Evolutionary conservation across 2,888 invertebrate species (phyloP), one percentile per base, ranked within the genome.

Genomic region (Lapara coniferarum): DNA sequence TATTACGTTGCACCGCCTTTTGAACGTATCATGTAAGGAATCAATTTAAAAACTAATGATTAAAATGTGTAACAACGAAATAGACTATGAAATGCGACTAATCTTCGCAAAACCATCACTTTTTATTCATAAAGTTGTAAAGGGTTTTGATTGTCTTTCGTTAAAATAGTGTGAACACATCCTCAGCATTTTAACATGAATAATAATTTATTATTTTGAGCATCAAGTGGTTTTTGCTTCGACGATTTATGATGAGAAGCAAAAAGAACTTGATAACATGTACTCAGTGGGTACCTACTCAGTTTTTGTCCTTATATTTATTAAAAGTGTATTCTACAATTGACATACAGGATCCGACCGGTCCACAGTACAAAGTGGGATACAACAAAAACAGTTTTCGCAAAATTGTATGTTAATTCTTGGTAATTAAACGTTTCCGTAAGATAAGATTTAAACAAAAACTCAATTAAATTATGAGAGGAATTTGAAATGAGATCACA

Each of bases 351-450:
- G n/a, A 59, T 19, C 16, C 19, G 57, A 68, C 68, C 58, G 14
- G 68, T 68, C 52, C n/a, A 7, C 52, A 16, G 68, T 68, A 59
- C 58, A 58, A 68, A 58, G 68, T 68, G 49, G 52, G 58, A 10
- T n/a, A n/a, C 19, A 46, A 63, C 19, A 56, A 70, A 70, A 66
- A 66, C 49, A 7, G 13, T 49, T 70, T 63, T 67, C 71, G 71
- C 71, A 66, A 71, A 69, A 63, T 63, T 63, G 49, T 63, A 63
- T 66, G n/a, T 52, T 63, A 66, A 67, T 67, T 66, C 69, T 69
- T n/a, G 59, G 66, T 69, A 30, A 71, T 63, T 63, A 63, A 49
- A 63, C 49, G 46, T 19, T 49, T 63, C 46, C 10, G 7, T 63
- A 19, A 63, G 7, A 63, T 19, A 13, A 25, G 49, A 63, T 63